A percentile compares a stretch with the other conserved stretches of the same genome.
Evolutionary conservation across 2,888 invertebrate species (phyloP).

Genomic region (Chaetogeoica ovagalla): DNA sequence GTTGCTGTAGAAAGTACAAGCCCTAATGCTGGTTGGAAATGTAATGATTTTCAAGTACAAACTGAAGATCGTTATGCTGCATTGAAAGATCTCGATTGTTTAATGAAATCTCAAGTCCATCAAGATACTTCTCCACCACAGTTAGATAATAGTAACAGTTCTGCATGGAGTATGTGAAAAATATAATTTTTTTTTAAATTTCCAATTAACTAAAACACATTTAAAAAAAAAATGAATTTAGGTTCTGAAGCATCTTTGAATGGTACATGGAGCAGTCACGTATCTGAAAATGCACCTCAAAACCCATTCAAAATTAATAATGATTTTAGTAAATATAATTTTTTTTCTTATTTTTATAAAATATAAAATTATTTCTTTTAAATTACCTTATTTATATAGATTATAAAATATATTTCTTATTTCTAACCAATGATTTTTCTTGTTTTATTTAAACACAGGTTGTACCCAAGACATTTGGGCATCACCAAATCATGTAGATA

Average conservation of each 20-base stretch:
- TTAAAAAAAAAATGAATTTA: background rate
- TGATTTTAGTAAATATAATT: background rate
- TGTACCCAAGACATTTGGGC: constrained; percentile 25
- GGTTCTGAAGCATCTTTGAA: constrained; percentile 49
- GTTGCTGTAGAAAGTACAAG: constrained; percentile 54
- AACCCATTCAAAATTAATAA: constrained; percentile 47
- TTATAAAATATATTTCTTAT: background rate
- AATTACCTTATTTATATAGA: too few species aligned
- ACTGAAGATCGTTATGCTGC: constrained; percentile 92
- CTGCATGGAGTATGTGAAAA: constrained; percentile 44
- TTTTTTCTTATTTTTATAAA: background rate
- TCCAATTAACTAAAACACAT: background rate
- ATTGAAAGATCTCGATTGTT: constrained; percentile 84
- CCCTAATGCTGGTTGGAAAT: constrained; percentile 52
- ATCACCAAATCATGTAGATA: constrained; percentile 23
- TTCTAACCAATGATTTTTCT: background rate
- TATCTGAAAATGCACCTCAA: constrained; percentile 33
- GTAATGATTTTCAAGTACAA: constrained; percentile 57
- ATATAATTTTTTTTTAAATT: background rate
- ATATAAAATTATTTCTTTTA: too few species aligned
- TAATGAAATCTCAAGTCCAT: constrained; percentile 62
- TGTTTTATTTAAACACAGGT: constrained; percentile 3
- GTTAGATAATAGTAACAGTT: constrained; percentile 42
- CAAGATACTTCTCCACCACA: constrained; percentile 32
- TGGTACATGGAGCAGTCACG: constrained; percentile 41